Evolutionary conservation across 2,113 vertebrate species (phyloP), one percentile per base, ranked within the genome.

Genomic region (Periophthalmus modestus): DNA sequence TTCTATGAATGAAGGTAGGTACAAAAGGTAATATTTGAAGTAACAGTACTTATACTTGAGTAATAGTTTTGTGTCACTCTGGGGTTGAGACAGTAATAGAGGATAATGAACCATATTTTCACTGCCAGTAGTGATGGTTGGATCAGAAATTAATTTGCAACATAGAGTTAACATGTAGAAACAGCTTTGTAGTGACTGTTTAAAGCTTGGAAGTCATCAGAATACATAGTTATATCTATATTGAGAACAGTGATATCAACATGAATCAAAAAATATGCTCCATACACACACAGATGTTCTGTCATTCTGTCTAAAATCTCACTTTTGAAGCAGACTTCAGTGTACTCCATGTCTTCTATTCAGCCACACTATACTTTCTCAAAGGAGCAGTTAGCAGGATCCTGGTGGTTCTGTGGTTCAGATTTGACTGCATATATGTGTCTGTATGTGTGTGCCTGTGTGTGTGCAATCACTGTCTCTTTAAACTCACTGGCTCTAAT

Each of bases 401-500:
- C 23, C 33, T 18, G 15, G 15, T 36, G 61, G 16, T 48, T 77
- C 6, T 52, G 24, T 52, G 50, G 50, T 16, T 68, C 4, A 9
- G 7, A 13, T 70, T 68, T 46, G 5, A 57, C 7, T 9, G n/a
- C n/a, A n/a, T n/a, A n/a, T n/a, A n/a, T n/a, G n/a, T n/a, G n/a
- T n/a, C n/a, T n/a, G n/a, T n/a, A n/a, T n/a, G n/a, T n/a, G n/a
- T n/a, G n/a, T n/a, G n/a, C n/a, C n/a, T n/a, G n/a, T 65, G 72
- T 34, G 10, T 67, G 33, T 24, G 23, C 7, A 12, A 57, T 28
- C 48, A 9, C 7, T 23, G 2, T 4, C 36, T 47, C 69, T 79
- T 78, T 74, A 61, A 82, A 87, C 43, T 7, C 75, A 52, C 43
- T 55, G 61, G 28, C 67, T 4, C 4, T 18, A 67, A 28, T 80